Evolutionary conservation across 2,888 invertebrate genomes (phyloP).

Genomic region (Rhopalosiphum nymphaeae): DNA sequence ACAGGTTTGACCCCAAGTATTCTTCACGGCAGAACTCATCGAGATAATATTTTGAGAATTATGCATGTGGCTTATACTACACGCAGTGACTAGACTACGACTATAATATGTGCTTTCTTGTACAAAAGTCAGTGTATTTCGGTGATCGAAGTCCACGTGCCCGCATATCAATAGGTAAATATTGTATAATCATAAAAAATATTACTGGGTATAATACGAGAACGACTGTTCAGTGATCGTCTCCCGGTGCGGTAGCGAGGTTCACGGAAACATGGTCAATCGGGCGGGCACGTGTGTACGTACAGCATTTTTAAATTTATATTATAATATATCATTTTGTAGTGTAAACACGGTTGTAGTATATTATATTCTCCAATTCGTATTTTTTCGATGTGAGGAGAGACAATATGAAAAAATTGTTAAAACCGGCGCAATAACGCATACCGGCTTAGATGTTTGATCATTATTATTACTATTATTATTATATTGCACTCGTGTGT

Average conservation of each 20-base stretch:
- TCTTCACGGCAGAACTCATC: too few relatives aligned
- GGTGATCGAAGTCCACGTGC: background rate
- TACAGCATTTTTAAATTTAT: background rate
- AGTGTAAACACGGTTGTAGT: background rate
- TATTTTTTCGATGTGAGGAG: background rate
- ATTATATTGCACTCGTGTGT: background rate
- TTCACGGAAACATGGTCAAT: background rate
- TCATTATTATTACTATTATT: slow-evolving; percentile 5
- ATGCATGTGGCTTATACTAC: background rate
- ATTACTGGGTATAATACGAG: background rate
- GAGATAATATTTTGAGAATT: background rate
- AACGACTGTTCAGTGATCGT: background rate
- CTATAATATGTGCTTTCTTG: background rate
- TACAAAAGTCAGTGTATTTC: background rate
- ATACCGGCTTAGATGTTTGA: background rate
- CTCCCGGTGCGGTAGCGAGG: background rate
- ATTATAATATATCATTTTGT: background rate
- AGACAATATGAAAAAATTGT: background rate
- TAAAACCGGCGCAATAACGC: background rate
- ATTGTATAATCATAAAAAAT: background rate
- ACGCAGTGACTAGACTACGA: background rate
- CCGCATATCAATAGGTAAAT: background rate
- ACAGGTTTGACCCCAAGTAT: too few relatives aligned
- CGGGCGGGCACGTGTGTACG: background rate
- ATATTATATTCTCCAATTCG: background rate